Conservation (phyloP, 2,797 vertebrate species). For the Amphiprion clarkii region DNA sequence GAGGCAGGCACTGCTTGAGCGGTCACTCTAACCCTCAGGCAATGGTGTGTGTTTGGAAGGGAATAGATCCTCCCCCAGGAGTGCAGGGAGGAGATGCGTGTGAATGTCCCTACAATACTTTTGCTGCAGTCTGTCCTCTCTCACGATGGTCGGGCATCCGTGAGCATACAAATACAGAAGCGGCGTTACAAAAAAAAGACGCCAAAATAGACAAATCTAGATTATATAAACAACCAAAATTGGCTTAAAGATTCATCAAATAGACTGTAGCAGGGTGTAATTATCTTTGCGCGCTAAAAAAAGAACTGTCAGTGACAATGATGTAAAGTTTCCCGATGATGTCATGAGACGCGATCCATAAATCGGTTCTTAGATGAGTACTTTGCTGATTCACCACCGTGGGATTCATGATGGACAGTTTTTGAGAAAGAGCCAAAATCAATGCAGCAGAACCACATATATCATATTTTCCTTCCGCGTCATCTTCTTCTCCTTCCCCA, state of each 20-base stretch:
- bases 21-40: constrained; percentile 85
- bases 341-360: background rate
- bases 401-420: background rate
- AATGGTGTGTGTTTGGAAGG: constrained; percentile 81
- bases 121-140: constrained; percentile 78
- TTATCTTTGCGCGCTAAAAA: background rate
- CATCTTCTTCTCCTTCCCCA: background rate
- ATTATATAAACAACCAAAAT: background rate
- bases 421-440: background rate
- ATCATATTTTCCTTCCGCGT: constrained; percentile 5
- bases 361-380: background rate
- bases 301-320: background rate
- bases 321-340: background rate
- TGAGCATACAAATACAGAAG: background rate
- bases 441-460: background rate
- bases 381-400: background rate
- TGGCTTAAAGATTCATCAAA: background rate
- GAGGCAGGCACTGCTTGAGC: constrained; percentile 77
- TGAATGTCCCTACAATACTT: constrained; percentile 70
- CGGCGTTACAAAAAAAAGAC: constrained; percentile 3
- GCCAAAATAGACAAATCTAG: background rate
- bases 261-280: background rate
- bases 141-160: constrained; percentile 43
- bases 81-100: constrained; percentile 74
- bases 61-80: constrained; percentile 85